These are phyloP conservation scores for Hydrochoerus hydrochaeris DNA, from an alignment of 2,113 vertebrate genomes.

Conservation along the genomic window DNA sequence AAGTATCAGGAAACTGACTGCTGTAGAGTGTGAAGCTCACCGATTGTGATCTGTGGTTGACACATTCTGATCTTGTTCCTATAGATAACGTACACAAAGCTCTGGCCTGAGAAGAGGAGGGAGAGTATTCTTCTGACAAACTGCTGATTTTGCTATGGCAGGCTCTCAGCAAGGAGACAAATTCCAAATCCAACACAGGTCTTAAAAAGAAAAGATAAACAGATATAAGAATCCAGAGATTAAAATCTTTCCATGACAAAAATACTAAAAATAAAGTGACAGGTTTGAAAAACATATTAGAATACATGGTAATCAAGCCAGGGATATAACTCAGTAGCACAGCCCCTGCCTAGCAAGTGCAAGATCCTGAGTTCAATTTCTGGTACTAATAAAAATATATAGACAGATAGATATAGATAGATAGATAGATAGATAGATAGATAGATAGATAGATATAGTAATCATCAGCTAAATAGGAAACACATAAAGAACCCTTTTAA, in stretches of 20 bases:
- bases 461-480: constrained; percentile 5
- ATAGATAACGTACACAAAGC: neutral
- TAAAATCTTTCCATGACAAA: neutral
- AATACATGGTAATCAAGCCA: neutral
- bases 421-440: no score
- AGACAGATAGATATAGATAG: no score
- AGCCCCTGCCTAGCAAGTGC: no score
- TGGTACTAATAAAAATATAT: no score
- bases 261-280: neutral
- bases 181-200: neutral
- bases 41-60: neutral
- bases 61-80: neutral
- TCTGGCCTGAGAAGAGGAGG: neutral
- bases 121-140: neutral
- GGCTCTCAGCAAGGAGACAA: neutral
- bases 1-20: neutral
- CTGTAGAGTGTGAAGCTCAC: neutral
- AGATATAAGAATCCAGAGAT: neutral
- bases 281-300: neutral
- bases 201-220: neutral
- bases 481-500: neutral
- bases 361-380: no score
- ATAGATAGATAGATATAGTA: neutral
- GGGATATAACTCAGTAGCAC: no score
- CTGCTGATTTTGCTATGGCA: neutral